Evolutionary conservation across 2,888 invertebrate species (phyloP).

Genomic region (Lepidochitona cinerea): DNA sequence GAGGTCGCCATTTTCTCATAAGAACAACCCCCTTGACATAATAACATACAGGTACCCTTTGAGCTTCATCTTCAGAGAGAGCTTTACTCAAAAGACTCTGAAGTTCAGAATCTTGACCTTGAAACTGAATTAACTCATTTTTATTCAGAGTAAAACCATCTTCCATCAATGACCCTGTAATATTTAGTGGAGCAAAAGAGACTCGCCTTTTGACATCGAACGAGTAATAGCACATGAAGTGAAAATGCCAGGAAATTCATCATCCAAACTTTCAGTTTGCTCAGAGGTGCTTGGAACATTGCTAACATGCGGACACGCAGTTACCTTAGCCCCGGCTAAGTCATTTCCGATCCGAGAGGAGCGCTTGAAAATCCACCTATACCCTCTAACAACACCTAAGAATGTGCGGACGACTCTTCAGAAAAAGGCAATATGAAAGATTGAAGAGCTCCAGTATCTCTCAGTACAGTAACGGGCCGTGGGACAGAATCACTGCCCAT

Average conservation of each 20-base stretch:
- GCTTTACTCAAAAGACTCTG: neutral
- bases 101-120: neutral
- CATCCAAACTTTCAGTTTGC: neutral
- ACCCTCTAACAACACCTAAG: no score
- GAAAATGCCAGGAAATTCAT: slow-evolving; percentile 5
- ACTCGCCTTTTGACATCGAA: neutral
- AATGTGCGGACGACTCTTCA: no score
- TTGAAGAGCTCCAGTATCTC: no score
- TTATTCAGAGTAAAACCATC: neutral
- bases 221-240: slow-evolving; percentile 9
- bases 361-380: no score
- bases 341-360: no score
- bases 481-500: no score
- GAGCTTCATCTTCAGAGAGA: neutral
- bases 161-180: neutral
- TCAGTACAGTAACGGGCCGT: no score
- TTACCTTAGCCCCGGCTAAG: slow-evolving; percentile 22
- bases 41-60: slow-evolving; percentile 4
- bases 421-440: no score
- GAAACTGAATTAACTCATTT: neutral
- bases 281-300: neutral
- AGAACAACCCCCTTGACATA: slow-evolving; percentile 18
- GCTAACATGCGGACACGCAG: slow-evolving; percentile 7
- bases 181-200: no score
- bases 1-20: slow-evolving; percentile 29